Conservation (phyloP, 1,140 invertebrate species). For the Drosophila sproati region DNA sequence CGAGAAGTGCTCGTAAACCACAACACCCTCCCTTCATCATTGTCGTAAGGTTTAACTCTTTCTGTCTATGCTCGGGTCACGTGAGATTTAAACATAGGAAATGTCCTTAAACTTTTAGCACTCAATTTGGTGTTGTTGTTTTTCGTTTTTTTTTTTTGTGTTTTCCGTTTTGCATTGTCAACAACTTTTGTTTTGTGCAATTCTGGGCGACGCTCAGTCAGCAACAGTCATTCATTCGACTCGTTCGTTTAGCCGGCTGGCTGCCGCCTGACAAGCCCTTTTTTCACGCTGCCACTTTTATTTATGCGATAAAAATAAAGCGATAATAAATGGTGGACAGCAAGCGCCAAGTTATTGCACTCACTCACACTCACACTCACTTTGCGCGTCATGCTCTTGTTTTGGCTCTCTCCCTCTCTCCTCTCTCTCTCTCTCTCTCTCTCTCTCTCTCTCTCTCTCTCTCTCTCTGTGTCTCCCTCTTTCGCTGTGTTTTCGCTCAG, state of each 20-base stretch:
- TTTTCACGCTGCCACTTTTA: constrained; percentile 69
- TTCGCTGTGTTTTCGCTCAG: constrained; percentile 3
- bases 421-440: constrained; percentile 29
- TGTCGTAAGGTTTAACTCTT: background rate
- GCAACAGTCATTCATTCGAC: constrained; percentile 11
- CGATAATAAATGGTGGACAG: constrained; percentile 78
- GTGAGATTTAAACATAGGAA: constrained; percentile 58
- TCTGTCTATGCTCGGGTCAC: constrained; percentile 23
- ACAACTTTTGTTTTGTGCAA: constrained; percentile 14
- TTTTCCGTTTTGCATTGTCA: constrained; percentile 11
- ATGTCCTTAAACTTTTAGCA: constrained; percentile 72
- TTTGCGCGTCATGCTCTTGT: background rate
- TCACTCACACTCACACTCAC: constrained; percentile 55
- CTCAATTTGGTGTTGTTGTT: constrained; percentile 8
- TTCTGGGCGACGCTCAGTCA: constrained; percentile 7
- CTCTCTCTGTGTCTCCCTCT: background rate
- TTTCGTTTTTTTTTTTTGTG: background rate
- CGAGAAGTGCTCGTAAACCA: constrained; percentile 44
- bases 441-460: background rate
- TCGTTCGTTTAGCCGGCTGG: constrained; percentile 7
- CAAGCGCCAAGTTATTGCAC: constrained; percentile 76
- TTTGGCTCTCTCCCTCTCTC: background rate
- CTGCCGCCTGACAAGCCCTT: constrained; percentile 69
- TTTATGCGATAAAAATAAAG: constrained; percentile 82
- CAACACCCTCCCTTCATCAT: constrained; percentile 4